Base-by-base conservation (phyloP, 2,888 invertebrate species). In the Deilephila porcellus region DNA sequence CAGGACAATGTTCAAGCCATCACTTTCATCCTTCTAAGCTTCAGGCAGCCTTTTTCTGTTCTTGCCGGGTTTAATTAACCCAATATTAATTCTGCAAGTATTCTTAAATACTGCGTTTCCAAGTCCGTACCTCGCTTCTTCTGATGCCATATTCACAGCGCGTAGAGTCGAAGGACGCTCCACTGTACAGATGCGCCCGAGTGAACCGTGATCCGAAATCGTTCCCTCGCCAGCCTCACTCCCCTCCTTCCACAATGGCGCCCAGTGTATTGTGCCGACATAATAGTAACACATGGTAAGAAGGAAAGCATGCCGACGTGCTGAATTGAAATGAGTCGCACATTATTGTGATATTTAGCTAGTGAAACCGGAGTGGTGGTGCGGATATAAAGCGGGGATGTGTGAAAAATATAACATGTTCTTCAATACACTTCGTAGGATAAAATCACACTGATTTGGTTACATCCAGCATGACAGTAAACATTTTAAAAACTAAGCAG, bases 121-220 rank as follows among this genome's bases (percentile, higher is more conserved):
- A 7, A 91, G 76, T 90, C 71, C 91, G 80, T 76, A 85, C 90
- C 90, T 90, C 90, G 75, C 8, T 59, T 56, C 73, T 76, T 77
- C 76, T 78, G 78, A 80, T 81, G 81, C 80, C 73, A 79, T 88
- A 92, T 89, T 90, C 90, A 80, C 85, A 74, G 59, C 83, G 85
- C 90, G 91, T 90, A 73, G 83, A 80, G 76, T 76, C 88, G 90
- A 93, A 92, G 93, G 92, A 88, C 91, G 90, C 83, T 79, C 82
- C 83, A 86, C 85, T 85, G 88, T 89, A 86, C 90, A 93, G 92
- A 92, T 90, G 91, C 90, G 90, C 88, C 86, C 85, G 86, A 88
- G 88, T 88, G 85, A 88, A 90, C 88, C 90, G 90, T 89, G 91
- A 90, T 87, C 82, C 83, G 83, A 86, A 86, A 86, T 82, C 79